Conservation (phyloP, 2,888 invertebrate genomes). For the Eristalis arbustorum region DNA sequence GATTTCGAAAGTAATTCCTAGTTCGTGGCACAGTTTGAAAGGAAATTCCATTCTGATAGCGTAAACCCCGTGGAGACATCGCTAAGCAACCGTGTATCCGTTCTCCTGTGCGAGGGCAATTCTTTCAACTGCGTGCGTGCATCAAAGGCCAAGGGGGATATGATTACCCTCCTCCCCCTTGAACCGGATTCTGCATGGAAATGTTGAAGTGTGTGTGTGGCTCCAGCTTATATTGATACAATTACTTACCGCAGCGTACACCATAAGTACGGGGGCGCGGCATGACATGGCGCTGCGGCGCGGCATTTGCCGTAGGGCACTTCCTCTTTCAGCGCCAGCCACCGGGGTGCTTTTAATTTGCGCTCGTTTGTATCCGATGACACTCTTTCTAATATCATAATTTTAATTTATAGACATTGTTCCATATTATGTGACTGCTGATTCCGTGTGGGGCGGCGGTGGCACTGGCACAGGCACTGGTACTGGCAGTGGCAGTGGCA, state of each 20-base stretch:
- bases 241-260: constrained; percentile 4
- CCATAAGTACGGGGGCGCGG: constrained; percentile 6
- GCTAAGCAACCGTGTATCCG: not conserved
- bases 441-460: constrained; percentile 28
- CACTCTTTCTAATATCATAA: constrained; percentile 71
- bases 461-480: too few species aligned
- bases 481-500: not conserved
- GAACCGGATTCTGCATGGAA: not conserved
- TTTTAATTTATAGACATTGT: constrained; percentile 71
- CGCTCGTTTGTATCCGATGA: constrained; percentile 71
- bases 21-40: not conserved
- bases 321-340: constrained; percentile 32
- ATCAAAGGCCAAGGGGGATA: constrained; percentile 33
- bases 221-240: constrained; percentile 7
- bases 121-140: constrained; percentile 12
- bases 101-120: not conserved
- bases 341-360: constrained; percentile 70
- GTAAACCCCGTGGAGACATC: not conserved
- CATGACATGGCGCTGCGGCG: not conserved
- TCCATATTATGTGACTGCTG: constrained; percentile 64
- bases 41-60: not conserved
- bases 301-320: constrained; percentile 13
- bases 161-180: constrained; percentile 32
- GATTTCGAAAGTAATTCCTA: not conserved
- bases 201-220: not conserved